Conservation (phyloP, 2,797 vertebrate species). For the Carapus acus region DNA sequence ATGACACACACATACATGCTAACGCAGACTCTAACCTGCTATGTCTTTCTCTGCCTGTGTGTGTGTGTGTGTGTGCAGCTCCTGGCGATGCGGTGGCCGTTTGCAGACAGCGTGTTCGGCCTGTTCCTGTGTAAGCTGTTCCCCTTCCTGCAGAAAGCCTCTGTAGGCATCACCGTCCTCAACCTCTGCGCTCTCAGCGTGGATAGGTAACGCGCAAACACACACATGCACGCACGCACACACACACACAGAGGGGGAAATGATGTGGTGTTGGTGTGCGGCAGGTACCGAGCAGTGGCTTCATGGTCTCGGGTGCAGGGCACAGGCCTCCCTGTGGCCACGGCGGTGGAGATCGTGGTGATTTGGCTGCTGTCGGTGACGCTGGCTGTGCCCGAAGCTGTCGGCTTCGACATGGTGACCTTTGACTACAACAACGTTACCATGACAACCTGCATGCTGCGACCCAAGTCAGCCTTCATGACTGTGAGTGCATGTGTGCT, state of each 20-base stretch:
- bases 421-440: conserved; percentile 73
- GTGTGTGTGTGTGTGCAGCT: conserved; percentile 69
- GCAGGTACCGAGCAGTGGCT: conserved; percentile 92
- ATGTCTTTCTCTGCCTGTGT: conserved; percentile 22
- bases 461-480: conserved; percentile 74
- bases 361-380: conserved; percentile 88
- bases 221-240: conserved; percentile 11
- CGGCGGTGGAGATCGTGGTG: conserved; percentile 81
- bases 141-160: conserved; percentile 93
- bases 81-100: conserved; percentile 82
- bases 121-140: conserved; percentile 89
- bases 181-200: conserved; percentile 93
- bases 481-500: conserved; percentile 41
- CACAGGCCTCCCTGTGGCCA: conserved; percentile 82
- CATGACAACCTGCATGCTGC: conserved; percentile 83
- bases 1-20: background rate
- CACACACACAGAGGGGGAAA: background rate
- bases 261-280: too few relatives aligned
- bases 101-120: conserved; percentile 76
- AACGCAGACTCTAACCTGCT: background rate
- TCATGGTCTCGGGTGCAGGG: conserved; percentile 92
- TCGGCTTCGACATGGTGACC: conserved; percentile 80
- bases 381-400: conserved; percentile 87
- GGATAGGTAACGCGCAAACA: conserved; percentile 79
- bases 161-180: conserved; percentile 93